Evolutionary conservation across 2,113 vertebrate species (phyloP), one percentile per base, ranked within the genome.

Genomic region (Megaceryle torquata): DNA sequence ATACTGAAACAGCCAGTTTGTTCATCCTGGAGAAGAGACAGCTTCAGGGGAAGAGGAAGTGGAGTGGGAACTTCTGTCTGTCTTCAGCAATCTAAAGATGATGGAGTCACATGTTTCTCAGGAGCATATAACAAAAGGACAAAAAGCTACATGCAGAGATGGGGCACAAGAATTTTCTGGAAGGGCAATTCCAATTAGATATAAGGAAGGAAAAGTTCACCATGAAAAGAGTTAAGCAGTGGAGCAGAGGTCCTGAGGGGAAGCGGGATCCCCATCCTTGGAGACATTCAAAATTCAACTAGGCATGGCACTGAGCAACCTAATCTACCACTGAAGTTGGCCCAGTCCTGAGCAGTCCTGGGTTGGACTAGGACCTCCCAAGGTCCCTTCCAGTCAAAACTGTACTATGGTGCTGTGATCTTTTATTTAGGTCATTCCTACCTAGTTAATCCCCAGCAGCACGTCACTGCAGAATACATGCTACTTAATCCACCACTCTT

Each of bases 391-490:
- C 75, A 89, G 61, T 44, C 85, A 71, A 80, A 94, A 69, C 24
- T 67, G 48, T 68, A 25, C 31, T 41, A 15, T 53, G 53, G 13
- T 57, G 51, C 83, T 86, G 35, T 93, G 81, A 91, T 89, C 82
- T 89, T 94, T 90, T 81, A 90, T 86, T 91, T 71, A 92, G 83
- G 56, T 75, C 72, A 92, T 89, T 93, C 87, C 91, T 72, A 65
- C 57, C 80, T 64, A 9, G 8, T 82, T 94, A 95, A 93, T 87
- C 79, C 85, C 93, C 92, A 88, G 82, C 63, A 80, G 83, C 86
- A 81, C 11, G 8, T 74, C 90, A 81, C 76, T 59, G 86, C 76
- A 69, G 53, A 92, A 70, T 51, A 81, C n/a, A 16, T 50, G 31
- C 48, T 91, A 48, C 69, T 93, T 95, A 93, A 90, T 88, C 80